phyloP scores from a whole-genome alignment of 2,888 invertebrate species.

The Drosophila meridionalis region DNA sequence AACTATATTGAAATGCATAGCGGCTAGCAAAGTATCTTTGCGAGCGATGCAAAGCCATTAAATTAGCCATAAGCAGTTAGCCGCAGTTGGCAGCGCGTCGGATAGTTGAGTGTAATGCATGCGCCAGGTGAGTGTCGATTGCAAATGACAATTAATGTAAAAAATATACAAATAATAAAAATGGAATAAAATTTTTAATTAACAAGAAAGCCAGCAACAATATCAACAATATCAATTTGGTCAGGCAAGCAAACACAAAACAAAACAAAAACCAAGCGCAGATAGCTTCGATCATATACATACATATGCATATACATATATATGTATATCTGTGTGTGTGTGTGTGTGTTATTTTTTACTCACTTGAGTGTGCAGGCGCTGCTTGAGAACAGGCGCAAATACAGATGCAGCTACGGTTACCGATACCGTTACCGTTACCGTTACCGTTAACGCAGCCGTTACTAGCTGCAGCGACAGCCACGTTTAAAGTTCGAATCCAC shows the following conservation, averaged over 20 bases:
- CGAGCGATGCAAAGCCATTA: constrained; percentile 4
- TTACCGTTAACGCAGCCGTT: constrained; percentile 9
- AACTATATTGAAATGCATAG: not conserved
- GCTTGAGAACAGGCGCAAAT: constrained; percentile 12
- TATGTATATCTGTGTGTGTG: not conserved
- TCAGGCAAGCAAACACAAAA: constrained; percentile 29
- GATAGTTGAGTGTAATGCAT: constrained; percentile 2
- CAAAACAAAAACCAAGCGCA: constrained; percentile 13
- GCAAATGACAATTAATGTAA: constrained; percentile 27
- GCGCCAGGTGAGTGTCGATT: constrained; percentile 15
- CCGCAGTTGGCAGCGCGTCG: not conserved
- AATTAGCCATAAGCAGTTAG: constrained; percentile 9
- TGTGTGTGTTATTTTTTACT: constrained; percentile 16
- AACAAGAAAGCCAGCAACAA: constrained; percentile 50
- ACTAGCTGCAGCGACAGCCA: not conserved
- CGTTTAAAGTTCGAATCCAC: constrained; percentile 16
- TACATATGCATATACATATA: not conserved
- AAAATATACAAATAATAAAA: not conserved
- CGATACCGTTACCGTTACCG: not conserved
- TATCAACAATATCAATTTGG: constrained; percentile 61
- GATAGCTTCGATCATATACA: constrained; percentile 7
- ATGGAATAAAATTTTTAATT: constrained; percentile 46
- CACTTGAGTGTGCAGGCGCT: constrained; percentile 37
- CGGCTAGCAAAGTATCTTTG: constrained; percentile 1
- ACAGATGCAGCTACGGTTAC: constrained; percentile 1